phyloP scores from a whole-genome alignment of 2,888 invertebrate genomes.

The Athripsodes cinereus region DNA sequence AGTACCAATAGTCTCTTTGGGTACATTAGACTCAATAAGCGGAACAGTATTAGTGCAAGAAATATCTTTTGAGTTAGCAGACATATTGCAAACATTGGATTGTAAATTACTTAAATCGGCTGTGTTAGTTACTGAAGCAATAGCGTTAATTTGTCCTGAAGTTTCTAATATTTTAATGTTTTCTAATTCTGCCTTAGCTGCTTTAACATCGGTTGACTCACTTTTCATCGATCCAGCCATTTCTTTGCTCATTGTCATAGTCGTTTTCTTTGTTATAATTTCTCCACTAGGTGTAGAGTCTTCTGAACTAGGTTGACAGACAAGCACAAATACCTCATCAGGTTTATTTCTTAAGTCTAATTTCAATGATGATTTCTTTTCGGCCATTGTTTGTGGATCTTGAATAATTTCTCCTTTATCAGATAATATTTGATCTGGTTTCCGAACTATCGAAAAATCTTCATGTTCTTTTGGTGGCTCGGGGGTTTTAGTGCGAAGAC shows the following conservation, averaged over 20 bases:
- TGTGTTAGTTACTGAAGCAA: not conserved
- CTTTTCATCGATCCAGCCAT: not conserved
- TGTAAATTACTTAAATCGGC: not conserved
- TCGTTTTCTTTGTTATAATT: not conserved
- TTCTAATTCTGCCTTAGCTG: not conserved
- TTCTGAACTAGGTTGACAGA: slow-evolving; percentile 11
- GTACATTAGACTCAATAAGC: not conserved
- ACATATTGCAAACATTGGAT: no score
- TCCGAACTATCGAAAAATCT: slow-evolving; percentile 23
- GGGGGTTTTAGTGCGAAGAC: slow-evolving; percentile 11
- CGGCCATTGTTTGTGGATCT: slow-evolving; percentile 3
- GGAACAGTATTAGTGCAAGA: not conserved
- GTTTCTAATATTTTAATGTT: not conserved
- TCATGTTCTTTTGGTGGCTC: slow-evolving; percentile 17
- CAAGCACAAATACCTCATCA: slow-evolving; percentile 8
- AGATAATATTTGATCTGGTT: slow-evolving; percentile 10
- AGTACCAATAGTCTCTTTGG: slow-evolving; percentile 1
- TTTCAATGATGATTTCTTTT: slow-evolving; percentile 6
- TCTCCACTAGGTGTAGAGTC: not conserved
- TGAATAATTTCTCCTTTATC: not conserved
- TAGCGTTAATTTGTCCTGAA: not conserved
- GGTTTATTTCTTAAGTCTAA: slow-evolving; percentile 7
- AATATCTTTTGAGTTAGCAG: not conserved
- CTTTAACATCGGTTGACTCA: slow-evolving; percentile 5
- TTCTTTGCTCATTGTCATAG: not conserved